Base-by-base conservation (phyloP, 2,888 invertebrate genomes). In the Plutella xylostella region DNA sequence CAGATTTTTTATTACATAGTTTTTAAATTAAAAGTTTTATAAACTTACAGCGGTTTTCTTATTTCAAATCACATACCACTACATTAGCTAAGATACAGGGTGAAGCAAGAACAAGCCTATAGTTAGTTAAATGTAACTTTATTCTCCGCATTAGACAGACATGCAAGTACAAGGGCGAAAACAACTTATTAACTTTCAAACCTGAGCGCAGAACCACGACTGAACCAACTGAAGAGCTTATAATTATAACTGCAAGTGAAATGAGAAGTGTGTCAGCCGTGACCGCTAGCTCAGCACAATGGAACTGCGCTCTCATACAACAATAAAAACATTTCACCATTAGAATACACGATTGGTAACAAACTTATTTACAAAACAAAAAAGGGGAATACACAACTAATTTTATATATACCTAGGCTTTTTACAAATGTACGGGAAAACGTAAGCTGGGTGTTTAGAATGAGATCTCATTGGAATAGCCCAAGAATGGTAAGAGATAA, bases 81-180 rank as follows among this genome's bases (percentile, higher is more conserved):
- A 2, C n/a, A 18, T 9, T 37, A 37, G 37, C 1, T 20, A 19
- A 18, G n/a, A n/a, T n/a, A 20, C 19, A 2, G 19, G 37, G 20
- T 37, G 19, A 37, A 20, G 18, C 33, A 14, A n/a, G 19, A 18
- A 19, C 43, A 19, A 41, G 47, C 45, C 47, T 50, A 50, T 55
- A 57, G 55, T 60, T 60, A 63, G 60, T 63, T 73, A 43, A 37
- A 72, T 63, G 63, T 75, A 73, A 76, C 71, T 80, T 80, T 80
- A 80, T 76, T 80, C 71, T 74, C 68, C 72, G 77, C 71, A 72
- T 77, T 79, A 79, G 59, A 75, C 72, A 80, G 60, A 74, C 72
- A 79, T 79, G 75, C 77, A 76, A 76, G 76, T 77, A 76, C 68
- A 77, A 66, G 65, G 70, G 69, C 67, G 65, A 69, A 72, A 68